Evolutionary conservation across 2,888 invertebrate species (phyloP).

Genomic region (Limulus polyphemus): DNA sequence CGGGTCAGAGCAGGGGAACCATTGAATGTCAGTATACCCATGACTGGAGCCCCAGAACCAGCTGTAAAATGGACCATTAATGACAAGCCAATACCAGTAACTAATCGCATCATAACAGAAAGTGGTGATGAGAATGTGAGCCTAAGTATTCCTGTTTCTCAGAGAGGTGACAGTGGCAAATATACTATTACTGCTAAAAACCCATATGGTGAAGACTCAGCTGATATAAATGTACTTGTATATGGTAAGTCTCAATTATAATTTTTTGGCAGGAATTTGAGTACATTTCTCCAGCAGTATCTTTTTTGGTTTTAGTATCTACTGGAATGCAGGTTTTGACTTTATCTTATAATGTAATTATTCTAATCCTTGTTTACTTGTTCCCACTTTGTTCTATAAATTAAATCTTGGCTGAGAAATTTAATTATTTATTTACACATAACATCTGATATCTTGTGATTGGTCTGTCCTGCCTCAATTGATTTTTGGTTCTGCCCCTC

Average conservation of each 20-base stretch:
- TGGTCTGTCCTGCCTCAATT: too few species aligned
- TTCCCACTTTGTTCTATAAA: too few species aligned
- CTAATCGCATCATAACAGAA: slow-evolving; percentile 38
- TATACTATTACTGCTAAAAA: slow-evolving; percentile 77
- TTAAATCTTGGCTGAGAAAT: too few species aligned
- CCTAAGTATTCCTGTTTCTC: slow-evolving; percentile 59
- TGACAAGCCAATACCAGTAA: slow-evolving; percentile 29
- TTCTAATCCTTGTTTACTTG: too few species aligned
- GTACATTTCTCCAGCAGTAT: too few species aligned
- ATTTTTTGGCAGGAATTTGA: too few species aligned
- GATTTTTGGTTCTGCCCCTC: too few species aligned
- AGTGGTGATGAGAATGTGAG: slow-evolving; percentile 18
- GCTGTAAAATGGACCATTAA: slow-evolving; percentile 66
- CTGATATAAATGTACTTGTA: slow-evolving; percentile 85
- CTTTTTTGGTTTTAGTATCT: too few species aligned
- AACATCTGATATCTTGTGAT: too few species aligned
- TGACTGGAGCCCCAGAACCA: slow-evolving; percentile 87
- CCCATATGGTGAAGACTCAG: slow-evolving; percentile 73
- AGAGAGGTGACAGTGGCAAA: slow-evolving; percentile 71
- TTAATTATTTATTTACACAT: too few species aligned
- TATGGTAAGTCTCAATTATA: slow-evolving; percentile 40
- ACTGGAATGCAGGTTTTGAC: too few species aligned
- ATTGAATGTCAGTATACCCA: slow-evolving; percentile 80
- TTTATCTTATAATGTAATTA: too few species aligned
- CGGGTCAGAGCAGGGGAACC: slow-evolving; percentile 95